These are phyloP conservation scores for Odontocolon sp. DNA, from an alignment of 2,888 invertebrate genomes.

Conservation along the genomic window DNA sequence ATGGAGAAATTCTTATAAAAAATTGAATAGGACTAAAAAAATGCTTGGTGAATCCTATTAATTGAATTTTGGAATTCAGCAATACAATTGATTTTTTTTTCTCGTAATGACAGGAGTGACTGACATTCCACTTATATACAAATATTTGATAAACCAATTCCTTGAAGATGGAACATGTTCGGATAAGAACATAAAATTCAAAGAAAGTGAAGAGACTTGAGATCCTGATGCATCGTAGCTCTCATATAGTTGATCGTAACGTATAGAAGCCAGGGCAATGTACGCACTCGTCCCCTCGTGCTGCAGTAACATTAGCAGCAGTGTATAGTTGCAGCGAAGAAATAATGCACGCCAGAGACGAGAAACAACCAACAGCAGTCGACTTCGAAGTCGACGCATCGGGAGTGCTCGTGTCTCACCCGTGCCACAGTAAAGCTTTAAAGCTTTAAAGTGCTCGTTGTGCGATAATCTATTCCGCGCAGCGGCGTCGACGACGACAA, in stretches of 20 bases:
- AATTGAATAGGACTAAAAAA: too few relatives aligned
- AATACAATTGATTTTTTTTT: too few relatives aligned
- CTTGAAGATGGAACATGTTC: neutral
- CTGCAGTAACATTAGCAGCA: constrained; percentile 7
- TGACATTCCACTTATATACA: too few relatives aligned
- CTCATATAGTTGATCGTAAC: neutral
- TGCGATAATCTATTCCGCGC: constrained; percentile 58
- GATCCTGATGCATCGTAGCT: neutral
- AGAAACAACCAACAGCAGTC: too few relatives aligned
- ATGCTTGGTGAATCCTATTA: too few relatives aligned
- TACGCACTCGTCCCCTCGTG: constrained; percentile 3
- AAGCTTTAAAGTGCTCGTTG: constrained; percentile 25
- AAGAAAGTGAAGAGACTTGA: neutral
- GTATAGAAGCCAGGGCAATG: constrained; percentile 20
- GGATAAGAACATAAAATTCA: neutral
- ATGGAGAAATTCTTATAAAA: too few relatives aligned
- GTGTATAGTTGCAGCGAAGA: neutral
- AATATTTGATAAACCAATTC: too few relatives aligned
- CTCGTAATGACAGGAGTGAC: too few relatives aligned
- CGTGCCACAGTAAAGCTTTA: constrained; percentile 13
- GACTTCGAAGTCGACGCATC: neutral
- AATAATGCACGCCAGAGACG: too few relatives aligned
- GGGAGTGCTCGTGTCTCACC: neutral
- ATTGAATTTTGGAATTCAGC: too few relatives aligned
- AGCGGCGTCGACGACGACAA: constrained; percentile 29